Evolutionary conservation across 1,140 invertebrate species (phyloP).

Genomic region (Eueides isabella): DNA sequence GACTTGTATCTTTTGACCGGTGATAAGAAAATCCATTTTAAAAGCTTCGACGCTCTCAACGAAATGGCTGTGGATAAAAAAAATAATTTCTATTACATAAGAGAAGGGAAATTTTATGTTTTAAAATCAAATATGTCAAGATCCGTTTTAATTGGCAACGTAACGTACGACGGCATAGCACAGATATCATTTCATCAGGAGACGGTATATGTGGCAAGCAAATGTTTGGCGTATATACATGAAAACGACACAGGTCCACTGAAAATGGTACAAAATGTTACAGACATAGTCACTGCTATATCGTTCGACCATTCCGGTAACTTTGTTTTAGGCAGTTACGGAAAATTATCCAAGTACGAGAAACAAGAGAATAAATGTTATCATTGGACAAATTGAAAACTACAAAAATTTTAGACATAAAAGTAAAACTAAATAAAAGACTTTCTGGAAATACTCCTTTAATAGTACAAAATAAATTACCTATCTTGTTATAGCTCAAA

Average conservation of each 20-base stretch:
- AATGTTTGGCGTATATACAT: conserved; percentile 58
- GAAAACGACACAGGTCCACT: conserved; percentile 61
- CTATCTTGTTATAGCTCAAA: conserved; percentile 29
- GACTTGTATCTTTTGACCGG: conserved; percentile 58
- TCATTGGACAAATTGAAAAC: conserved; percentile 43
- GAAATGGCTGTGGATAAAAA: conserved; percentile 66
- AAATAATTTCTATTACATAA: conserved; percentile 70
- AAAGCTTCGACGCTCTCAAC: conserved; percentile 54
- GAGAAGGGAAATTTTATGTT: conserved; percentile 58
- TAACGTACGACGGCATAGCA: conserved; percentile 58
- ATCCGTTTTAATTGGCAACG: conserved; percentile 55
- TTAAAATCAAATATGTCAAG: conserved; percentile 51
- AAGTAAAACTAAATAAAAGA: conserved; percentile 27
- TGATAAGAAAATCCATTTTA: conserved; percentile 59
- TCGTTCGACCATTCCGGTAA: conserved; percentile 63
- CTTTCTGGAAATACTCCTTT: conserved; percentile 40
- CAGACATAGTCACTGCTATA: conserved; percentile 60
- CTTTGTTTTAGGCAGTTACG: conserved; percentile 59
- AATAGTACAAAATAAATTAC: conserved; percentile 62
- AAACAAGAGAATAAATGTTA: conserved; percentile 56
- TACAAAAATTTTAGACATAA: not conserved
- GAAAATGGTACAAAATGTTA: conserved; percentile 56
- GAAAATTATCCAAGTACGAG: conserved; percentile 62
- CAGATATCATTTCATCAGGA: conserved; percentile 65
- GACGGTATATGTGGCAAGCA: conserved; percentile 62